phyloP scores from a whole-genome alignment of 2,113 vertebrate genomes.

The Bostrychus sinensis region DNA sequence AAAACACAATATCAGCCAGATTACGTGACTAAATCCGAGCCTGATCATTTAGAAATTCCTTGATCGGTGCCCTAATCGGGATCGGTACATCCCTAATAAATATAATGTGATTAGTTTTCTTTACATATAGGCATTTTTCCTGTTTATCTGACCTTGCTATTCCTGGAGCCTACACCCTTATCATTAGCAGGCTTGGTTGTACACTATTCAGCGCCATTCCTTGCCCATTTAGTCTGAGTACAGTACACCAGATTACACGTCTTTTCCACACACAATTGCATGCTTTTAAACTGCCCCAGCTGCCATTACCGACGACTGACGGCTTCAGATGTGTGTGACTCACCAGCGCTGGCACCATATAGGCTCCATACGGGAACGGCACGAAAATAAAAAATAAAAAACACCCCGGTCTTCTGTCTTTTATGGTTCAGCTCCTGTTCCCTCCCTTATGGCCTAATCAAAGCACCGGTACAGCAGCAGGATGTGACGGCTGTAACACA shows the following conservation, averaged over 20 bases:
- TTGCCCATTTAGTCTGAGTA: neutral
- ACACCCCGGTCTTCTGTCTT: constrained; percentile 10
- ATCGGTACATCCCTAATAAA: too few species aligned
- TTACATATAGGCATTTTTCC: neutral
- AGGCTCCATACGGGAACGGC: constrained; percentile 4
- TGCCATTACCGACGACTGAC: neutral
- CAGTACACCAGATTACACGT: constrained; percentile 1
- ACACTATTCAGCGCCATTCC: neutral
- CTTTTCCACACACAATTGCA: too few species aligned
- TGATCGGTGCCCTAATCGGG: too few species aligned
- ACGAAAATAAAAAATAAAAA: neutral
- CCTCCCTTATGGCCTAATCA: constrained; percentile 62
- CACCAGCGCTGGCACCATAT: neutral
- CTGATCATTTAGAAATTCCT: too few species aligned
- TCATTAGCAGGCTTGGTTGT: neutral
- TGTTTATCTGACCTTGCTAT: neutral
- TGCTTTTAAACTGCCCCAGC: constrained; percentile 1
- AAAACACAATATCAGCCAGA: too few species aligned
- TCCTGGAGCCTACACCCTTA: neutral
- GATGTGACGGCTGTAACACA: constrained; percentile 48
- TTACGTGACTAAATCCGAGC: too few species aligned
- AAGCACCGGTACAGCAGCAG: constrained; percentile 25
- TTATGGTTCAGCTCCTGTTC: constrained; percentile 27
- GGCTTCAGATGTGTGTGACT: neutral
- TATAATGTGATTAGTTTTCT: too few species aligned